phyloP scores from a whole-genome alignment of 2,113 vertebrate species.

The Pithys albifrons region DNA sequence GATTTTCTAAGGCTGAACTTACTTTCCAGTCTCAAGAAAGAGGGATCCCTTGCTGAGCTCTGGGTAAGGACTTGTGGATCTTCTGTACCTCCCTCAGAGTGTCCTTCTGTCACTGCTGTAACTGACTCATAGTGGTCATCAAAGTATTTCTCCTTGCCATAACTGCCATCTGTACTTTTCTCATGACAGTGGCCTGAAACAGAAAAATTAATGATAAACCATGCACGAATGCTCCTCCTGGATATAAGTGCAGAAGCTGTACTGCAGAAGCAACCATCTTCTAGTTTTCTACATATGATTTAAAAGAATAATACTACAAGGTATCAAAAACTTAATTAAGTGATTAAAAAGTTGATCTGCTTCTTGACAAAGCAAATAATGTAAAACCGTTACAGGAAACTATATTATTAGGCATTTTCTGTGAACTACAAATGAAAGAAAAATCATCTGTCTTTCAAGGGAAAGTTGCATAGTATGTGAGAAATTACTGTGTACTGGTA shows the following conservation, averaged over 20 bases:
- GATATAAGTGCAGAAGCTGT: neutral
- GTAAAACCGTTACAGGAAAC: neutral
- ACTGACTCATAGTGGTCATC: conserved; percentile 35
- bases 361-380: neutral
- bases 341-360: neutral
- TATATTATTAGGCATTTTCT: neutral
- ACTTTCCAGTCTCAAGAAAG: conserved; percentile 77
- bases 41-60: conserved; percentile 63
- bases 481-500: neutral
- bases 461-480: neutral
- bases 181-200: conserved; percentile 76
- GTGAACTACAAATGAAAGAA: neutral
- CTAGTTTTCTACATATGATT: neutral
- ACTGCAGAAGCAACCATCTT: neutral
- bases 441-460: neutral
- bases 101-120: conserved; percentile 54
- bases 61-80: conserved; percentile 37
- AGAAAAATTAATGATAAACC: conserved; percentile 27
- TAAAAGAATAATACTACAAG: neutral
- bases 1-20: conserved; percentile 60
- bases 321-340: neutral
- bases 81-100: conserved; percentile 24
- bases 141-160: conserved; percentile 76
- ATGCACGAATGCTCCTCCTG: neutral
- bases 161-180: conserved; percentile 60